Evolutionary conservation across 2,888 invertebrate species (phyloP).

Genomic region (Agriotes lineatus): DNA sequence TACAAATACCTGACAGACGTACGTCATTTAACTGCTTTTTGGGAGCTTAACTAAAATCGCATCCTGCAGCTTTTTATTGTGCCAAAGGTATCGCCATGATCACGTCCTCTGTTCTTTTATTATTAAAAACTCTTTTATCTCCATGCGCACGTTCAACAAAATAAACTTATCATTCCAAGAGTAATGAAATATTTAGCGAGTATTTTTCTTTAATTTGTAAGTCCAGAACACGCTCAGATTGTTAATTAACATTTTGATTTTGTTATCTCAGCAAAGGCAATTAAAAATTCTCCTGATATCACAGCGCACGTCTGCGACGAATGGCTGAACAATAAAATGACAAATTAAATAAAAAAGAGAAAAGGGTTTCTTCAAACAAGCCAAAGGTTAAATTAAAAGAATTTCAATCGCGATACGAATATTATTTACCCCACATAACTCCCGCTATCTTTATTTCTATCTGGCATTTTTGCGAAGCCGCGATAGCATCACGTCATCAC

Average conservation of each 20-base stretch:
- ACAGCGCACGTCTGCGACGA: slow-evolving; percentile 58
- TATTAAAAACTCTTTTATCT: slow-evolving; percentile 37
- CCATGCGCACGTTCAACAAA: slow-evolving; percentile 43
- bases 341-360: slow-evolving; percentile 63
- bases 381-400: slow-evolving; percentile 64
- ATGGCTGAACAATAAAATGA: slow-evolving; percentile 64
- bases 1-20: no score
- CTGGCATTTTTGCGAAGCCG: slow-evolving; percentile 17
- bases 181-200: slow-evolving; percentile 62
- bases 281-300: slow-evolving; percentile 66
- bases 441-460: slow-evolving; percentile 43
- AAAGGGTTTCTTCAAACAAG: slow-evolving; percentile 63
- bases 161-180: slow-evolving; percentile 49
- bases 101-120: slow-evolving; percentile 14
- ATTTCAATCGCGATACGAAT: slow-evolving; percentile 61
- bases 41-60: not conserved
- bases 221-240: slow-evolving; percentile 63
- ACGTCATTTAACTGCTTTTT: no score
- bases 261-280: slow-evolving; percentile 66
- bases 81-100: slow-evolving; percentile 10
- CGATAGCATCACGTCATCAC: slow-evolving; percentile 16
- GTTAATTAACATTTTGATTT: slow-evolving; percentile 67
- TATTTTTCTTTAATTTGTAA: slow-evolving; percentile 66
- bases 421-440: slow-evolving; percentile 47
- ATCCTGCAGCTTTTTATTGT: not conserved